Evolutionary conservation across 2,888 invertebrate species (phyloP).

Genomic region (Lissocephala sabroskyi): DNA sequence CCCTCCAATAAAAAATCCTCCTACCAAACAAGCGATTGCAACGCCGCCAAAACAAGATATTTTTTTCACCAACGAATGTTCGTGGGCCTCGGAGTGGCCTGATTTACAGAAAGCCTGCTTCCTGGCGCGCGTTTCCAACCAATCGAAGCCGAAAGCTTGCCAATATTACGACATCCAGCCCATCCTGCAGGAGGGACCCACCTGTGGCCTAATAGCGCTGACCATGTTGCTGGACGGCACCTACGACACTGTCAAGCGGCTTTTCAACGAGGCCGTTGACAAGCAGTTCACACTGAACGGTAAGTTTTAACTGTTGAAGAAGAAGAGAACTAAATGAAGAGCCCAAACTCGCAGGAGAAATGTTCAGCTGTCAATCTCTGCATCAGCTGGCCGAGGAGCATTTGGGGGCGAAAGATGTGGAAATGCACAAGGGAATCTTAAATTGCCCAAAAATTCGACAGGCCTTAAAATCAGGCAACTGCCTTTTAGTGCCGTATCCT

Average conservation of each 20-base stretch:
- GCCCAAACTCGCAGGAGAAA: conserved; percentile 78
- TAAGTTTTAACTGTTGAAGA: too few species aligned
- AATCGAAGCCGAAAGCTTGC: conserved; percentile 74
- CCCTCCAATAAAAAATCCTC: neutral
- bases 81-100: conserved; percentile 76
- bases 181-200: conserved; percentile 75
- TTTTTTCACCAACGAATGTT: conserved; percentile 71
- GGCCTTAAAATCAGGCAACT: conserved; percentile 70
- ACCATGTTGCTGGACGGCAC: conserved; percentile 82
- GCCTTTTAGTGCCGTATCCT: conserved; percentile 75
- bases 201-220: conserved; percentile 91
- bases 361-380: conserved; percentile 86
- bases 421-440: conserved; percentile 71
- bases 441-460: conserved; percentile 71
- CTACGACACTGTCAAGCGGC: conserved; percentile 74
- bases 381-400: conserved; percentile 70
- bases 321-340: too few species aligned
- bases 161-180: conserved; percentile 70
- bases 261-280: conserved; percentile 76
- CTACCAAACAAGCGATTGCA: too few species aligned
- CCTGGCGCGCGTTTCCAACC: conserved; percentile 74
- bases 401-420: conserved; percentile 46
- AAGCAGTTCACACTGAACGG: conserved; percentile 85
- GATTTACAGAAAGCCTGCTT: conserved; percentile 77
- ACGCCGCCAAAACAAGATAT: conserved; percentile 3